phyloP scores from a whole-genome alignment of 2,797 vertebrate genomes.

The Oreochromis mossambicus region DNA sequence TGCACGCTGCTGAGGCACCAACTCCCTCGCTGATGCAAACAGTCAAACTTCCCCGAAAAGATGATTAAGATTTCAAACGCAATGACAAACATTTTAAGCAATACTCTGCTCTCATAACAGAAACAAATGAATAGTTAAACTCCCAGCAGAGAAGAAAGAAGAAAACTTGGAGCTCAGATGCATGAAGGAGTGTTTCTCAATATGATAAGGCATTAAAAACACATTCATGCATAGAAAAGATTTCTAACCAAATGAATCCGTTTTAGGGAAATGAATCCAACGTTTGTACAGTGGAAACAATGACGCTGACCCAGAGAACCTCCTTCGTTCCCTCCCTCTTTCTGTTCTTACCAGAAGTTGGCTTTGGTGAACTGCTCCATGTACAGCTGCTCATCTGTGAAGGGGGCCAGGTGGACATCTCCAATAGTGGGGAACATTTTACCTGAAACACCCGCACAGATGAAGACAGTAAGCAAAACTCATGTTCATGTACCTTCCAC shows the following conservation, averaged over 20 bases:
- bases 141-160: background rate
- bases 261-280: background rate
- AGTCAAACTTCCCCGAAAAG: background rate
- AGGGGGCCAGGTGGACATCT: conserved; percentile 93
- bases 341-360: conserved; percentile 91
- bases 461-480: background rate
- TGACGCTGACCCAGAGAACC: background rate
- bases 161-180: background rate
- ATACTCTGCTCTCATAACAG: accelerated
- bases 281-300: background rate
- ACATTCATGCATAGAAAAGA: background rate
- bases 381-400: conserved; percentile 97
- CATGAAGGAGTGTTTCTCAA: background rate
- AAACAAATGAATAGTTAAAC: background rate
- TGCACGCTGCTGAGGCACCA: background rate
- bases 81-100: background rate
- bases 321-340: background rate
- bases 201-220: background rate
- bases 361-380: conserved; percentile 99
- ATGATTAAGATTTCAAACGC: background rate
- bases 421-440: conserved; percentile 99
- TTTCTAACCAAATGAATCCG: background rate
- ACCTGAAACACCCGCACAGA: conserved; percentile 66
- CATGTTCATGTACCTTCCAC: background rate
- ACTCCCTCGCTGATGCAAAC: background rate